These are phyloP conservation scores for Xenopus petersii DNA, from an alignment of 2,797 vertebrate genomes.

Conservation along the genomic window DNA sequence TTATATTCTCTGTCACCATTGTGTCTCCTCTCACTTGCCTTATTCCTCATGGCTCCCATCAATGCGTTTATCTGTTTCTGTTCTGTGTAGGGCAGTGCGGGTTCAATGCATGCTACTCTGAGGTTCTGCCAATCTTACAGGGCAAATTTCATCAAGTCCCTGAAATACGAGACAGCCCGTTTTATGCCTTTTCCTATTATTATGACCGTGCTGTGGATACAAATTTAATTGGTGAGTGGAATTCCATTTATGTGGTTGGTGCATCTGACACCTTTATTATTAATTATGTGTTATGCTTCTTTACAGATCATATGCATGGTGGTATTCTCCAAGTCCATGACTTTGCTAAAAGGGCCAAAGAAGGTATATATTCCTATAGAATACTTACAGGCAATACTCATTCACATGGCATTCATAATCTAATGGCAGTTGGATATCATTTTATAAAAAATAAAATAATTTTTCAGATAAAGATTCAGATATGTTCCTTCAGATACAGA, in stretches of 20 bases:
- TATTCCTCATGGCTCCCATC: no score
- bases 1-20: not conserved
- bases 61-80: no score
- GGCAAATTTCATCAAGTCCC: conserved; percentile 88
- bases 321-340: conserved; percentile 87
- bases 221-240: conserved; percentile 82
- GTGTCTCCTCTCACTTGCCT: no score
- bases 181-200: conserved; percentile 97
- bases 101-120: conserved; percentile 89
- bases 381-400: not conserved
- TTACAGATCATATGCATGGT: conserved; percentile 82
- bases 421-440: no score
- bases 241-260: not conserved
- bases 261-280: not conserved
- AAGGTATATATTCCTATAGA: conserved; percentile 74
- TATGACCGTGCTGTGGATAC: conserved; percentile 90
- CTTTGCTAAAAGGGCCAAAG: conserved; percentile 91
- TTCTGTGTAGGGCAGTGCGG: conserved; percentile 77
- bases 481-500: no score
- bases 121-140: conserved; percentile 85
- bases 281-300: conserved; percentile 48
- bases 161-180: conserved; percentile 84
- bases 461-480: no score
- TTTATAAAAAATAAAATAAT: no score
- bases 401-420: not conserved